Evolutionary conservation across 2,888 invertebrate species (phyloP), one percentile per base, ranked within the genome.

Genomic region (Lasius platythorax): DNA sequence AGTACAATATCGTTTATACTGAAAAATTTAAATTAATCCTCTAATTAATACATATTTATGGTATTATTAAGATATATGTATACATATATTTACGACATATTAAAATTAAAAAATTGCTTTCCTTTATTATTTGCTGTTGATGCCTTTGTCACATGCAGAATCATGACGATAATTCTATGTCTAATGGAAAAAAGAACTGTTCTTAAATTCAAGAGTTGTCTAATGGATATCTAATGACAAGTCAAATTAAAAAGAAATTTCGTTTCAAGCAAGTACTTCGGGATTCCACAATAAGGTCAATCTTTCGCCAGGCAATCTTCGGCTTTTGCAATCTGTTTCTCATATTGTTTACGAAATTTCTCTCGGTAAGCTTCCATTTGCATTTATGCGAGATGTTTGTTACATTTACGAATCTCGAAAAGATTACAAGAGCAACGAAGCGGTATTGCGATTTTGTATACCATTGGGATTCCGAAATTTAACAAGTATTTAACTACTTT

Each of bases 161-260:
- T 9, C 53, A 15, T 30, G 12, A 43, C 28, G 30, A 46, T 33
- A 63, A 30, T 46, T 66, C 6, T 6, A 12, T 53, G 37, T 53
- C 11, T 66, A 66, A 76, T 40, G 53, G 76, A 76, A 63, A 66
- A 76, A 40, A 75, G 18, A 61, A 43, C 28, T 18, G 28, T 37
- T 50, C 4, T 78, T 40, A 28, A 12, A 15, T 5, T 12, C 2
- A 6, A 6, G 50, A 50, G n/a, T 18, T n/a, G 5, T 50, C 40
- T 67, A 78, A 67, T 67, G 78, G 67, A 56, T 56, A 67, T 67
- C 30, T 67, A 56, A 67, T 56, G 28, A 56, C 40, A 66, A 78
- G 56, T 78, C 67, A 58, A 67, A 67, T 78, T 67, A 68, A 58
- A 43, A 68, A 30, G 30, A 28, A 78, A 78, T 68, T 68, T 67